A percentile compares a stretch with the other conserved stretches of the same genome.
Conservation (phyloP, 2,113 vertebrate species). For the Cyprinodon variegatus region DNA sequence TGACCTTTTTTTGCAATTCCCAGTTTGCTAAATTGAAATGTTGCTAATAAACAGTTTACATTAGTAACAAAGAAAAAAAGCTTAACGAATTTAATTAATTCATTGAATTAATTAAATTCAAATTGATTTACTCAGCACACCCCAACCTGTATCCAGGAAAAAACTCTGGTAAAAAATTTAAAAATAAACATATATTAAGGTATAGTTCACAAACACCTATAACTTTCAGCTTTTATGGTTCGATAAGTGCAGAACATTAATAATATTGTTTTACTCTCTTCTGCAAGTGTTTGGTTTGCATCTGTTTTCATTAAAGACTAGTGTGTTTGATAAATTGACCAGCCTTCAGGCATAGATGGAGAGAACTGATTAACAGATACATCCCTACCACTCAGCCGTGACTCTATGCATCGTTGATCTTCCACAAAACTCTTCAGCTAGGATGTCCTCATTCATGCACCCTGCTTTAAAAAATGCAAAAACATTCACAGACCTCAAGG, state of each 20-base stretch:
- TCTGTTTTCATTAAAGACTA: conserved; percentile 38
- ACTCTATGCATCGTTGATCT: conserved; percentile 1
- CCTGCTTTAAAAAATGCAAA: conserved; percentile 17
- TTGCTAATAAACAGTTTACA: neutral
- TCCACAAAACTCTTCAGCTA: neutral
- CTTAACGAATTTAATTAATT: neutral
- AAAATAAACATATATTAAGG: neutral
- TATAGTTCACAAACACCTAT: neutral
- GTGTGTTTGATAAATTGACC: conserved; percentile 34
- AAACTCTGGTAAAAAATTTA: neutral
- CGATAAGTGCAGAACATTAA: neutral
- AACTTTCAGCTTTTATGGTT: neutral
- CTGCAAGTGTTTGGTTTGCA: conserved; percentile 3
- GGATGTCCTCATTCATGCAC: conserved; percentile 6
- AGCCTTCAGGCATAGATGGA: neutral
- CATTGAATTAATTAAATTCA: too few species aligned
- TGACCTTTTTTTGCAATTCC: neutral
- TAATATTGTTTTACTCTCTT: conserved; percentile 11
- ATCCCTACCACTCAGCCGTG: conserved; percentile 14
- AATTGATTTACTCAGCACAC: neutral
- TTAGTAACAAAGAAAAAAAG: neutral
- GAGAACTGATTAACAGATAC: conserved; percentile 34
- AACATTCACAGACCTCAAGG: conserved; percentile 34
- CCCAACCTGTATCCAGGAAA: neutral
- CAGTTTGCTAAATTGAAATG: neutral